Base-by-base conservation (phyloP, 2,888 invertebrate genomes). In the Hybos culiciformis region DNA sequence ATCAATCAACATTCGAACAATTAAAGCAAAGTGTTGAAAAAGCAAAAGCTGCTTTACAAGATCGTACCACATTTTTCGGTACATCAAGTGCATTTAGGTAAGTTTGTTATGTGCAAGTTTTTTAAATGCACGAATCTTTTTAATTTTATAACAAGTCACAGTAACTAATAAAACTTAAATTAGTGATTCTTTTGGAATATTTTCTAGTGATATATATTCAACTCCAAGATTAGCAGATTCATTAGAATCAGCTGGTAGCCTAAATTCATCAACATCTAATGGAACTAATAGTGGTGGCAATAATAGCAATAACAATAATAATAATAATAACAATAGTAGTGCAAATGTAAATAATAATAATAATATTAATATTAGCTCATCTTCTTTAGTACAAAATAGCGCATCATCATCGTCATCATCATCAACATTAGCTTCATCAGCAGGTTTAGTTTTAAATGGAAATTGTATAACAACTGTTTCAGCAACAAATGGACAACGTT, bases 21-120 rank as follows among this genome's bases (percentile, higher is more conserved):
- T 69, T 88, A 48, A 88, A 88, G 57, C 88, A 88, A 62, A 86
- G 86, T 57, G 87, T 88, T 34, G 88, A 88, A 61, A 88, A 88
- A 60, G 88, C 88, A 34, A 88, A 88, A 61, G 87, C 87, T 1
- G 88, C 86, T 0, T 69, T 88, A 37, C 83, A 83, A 62, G 82
- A 83, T 62, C 67, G 77, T 43, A 80, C 78, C 29, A 75, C 78
- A 11, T 75, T 83, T 51, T 70, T 82, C 48, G 78, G 81, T 0
- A 73, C 80, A 12, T 74, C 78, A 39, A 81, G 80, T 48, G 82
- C 83, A 4, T 83, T 83, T 65, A 75, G 77, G 81, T 68, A 73
- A 48, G 46, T n/a, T 19, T 12, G 7, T 15, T 21, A 17, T 37
- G 19, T 3, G 21, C 5, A 20, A 4, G 6, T 18, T 14, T 40